These are phyloP conservation scores for Drosophila birchii DNA, from an alignment of 2,888 invertebrate genomes.

Conservation along the genomic window DNA sequence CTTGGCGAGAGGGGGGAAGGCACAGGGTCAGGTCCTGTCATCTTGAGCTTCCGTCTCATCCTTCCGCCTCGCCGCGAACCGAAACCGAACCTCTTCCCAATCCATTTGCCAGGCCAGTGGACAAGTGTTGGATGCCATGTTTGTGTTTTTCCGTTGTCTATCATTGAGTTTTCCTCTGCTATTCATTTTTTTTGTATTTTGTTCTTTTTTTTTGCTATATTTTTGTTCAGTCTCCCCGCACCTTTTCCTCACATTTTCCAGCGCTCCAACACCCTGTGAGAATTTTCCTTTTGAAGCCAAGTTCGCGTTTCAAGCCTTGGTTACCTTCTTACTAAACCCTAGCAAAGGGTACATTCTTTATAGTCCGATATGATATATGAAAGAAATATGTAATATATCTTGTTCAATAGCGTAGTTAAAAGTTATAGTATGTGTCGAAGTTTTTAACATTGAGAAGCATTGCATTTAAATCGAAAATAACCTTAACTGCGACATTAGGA, in stretches of 20 bases:
- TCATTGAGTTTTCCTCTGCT: slow-evolving; percentile 50
- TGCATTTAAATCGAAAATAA: neutral
- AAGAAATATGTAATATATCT: neutral
- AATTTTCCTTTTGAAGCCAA: slow-evolving; percentile 66
- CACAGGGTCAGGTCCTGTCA: slow-evolving; percentile 5
- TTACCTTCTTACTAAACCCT: too few relatives aligned
- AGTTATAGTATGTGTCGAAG: neutral
- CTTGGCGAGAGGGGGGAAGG: slow-evolving; percentile 13
- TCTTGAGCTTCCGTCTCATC: neutral
- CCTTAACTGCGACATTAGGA: too few relatives aligned
- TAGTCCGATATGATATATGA: neutral
- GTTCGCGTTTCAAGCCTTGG: slow-evolving; percentile 41
- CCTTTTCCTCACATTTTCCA: slow-evolving; percentile 6
- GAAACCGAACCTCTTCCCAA: slow-evolving; percentile 4
- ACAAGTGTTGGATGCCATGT: slow-evolving; percentile 79
- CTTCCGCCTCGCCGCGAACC: neutral
- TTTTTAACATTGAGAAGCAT: neutral
- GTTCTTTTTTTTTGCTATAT: slow-evolving; percentile 23
- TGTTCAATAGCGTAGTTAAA: neutral
- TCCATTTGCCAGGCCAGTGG: slow-evolving; percentile 56
- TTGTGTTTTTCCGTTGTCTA: slow-evolving; percentile 69
- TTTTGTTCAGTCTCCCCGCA: neutral
- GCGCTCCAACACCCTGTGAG: slow-evolving; percentile 18
- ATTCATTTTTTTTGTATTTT: slow-evolving; percentile 49
- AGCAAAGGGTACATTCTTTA: neutral